Evolutionary conservation across 92 coral and sea anemone species (phyloP).

Genomic region (Phymanthus crucifer): DNA sequence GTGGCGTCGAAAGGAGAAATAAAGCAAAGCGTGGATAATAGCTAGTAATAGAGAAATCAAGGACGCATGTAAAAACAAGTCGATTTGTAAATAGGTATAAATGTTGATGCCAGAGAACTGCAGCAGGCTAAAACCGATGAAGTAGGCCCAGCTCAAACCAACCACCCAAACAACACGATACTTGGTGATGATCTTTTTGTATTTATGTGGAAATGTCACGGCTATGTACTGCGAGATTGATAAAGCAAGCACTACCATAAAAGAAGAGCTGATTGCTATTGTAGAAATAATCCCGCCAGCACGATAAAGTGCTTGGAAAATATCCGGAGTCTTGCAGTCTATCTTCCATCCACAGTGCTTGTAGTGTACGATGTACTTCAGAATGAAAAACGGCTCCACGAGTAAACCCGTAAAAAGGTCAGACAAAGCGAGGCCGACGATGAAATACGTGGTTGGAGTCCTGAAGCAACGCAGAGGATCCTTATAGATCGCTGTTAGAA

Average conservation of each 20-base stretch:
- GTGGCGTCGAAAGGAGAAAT: slow-evolving; percentile 62
- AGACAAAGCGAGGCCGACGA: slow-evolving; percentile 66
- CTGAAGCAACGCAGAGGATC: slow-evolving; percentile 79
- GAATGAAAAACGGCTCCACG: slow-evolving; percentile 75
- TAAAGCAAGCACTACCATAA: slow-evolving; percentile 68
- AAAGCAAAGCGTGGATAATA: slow-evolving; percentile 59
- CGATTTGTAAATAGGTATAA: slow-evolving; percentile 45
- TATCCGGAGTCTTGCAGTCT: slow-evolving; percentile 23
- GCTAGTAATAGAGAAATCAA: slow-evolving; percentile 54
- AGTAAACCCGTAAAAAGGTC: slow-evolving; percentile 70
- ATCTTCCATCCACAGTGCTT: slow-evolving; percentile 23
- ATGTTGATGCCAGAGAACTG: slow-evolving; percentile 63
- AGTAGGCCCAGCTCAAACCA: slow-evolving; percentile 55
- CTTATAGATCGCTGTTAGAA: slow-evolving; percentile 63
- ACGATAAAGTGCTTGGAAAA: slow-evolving; percentile 23
- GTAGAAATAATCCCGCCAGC: slow-evolving; percentile 75
- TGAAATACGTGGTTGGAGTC: slow-evolving; percentile 74
- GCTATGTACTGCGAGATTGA: slow-evolving; percentile 77
- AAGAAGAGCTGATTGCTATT: slow-evolving; percentile 71
- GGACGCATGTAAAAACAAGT: slow-evolving; percentile 70
- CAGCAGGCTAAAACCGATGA: slow-evolving; percentile 56
- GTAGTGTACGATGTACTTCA: slow-evolving; percentile 56
- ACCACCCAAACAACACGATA: slow-evolving; percentile 55
- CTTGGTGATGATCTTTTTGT: slow-evolving; percentile 63
- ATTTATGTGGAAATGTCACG: slow-evolving; percentile 72